A percentile compares a stretch with the other conserved stretches of the same genome.
Conservation (phyloP, 2,888 invertebrate species). For the Torymus auratus region DNA sequence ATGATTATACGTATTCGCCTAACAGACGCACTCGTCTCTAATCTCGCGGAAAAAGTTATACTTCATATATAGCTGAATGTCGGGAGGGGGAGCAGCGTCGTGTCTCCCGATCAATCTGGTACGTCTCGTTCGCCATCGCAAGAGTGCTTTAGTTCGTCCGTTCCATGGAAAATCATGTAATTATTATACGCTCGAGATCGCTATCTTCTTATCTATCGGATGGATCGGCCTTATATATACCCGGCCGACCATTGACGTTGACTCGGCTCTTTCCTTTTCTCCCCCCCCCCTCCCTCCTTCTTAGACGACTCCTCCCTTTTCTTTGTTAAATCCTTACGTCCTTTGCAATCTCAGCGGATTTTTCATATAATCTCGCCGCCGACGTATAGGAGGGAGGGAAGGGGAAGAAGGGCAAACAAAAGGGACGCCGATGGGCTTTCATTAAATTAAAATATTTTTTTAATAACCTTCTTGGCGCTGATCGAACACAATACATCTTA, state of each 20-base stretch:
- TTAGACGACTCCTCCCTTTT: constrained; percentile 27
- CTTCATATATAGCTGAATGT: too few species aligned
- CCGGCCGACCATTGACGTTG: constrained; percentile 57
- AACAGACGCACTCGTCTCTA: too few species aligned
- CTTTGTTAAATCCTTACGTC: constrained; percentile 3
- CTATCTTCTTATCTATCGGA: constrained; percentile 66
- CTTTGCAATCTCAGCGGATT: constrained; percentile 34
- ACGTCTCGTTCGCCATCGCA: constrained; percentile 14
- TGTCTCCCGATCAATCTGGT: constrained; percentile 34
- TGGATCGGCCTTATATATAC: constrained; percentile 59
- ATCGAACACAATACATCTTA: too few species aligned
- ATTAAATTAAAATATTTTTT: not conserved
- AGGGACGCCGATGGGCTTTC: constrained; percentile 7
- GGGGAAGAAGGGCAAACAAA: constrained; percentile 18
- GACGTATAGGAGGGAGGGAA: not conserved
- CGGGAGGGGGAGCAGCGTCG: too few species aligned
- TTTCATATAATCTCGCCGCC: constrained; percentile 22
- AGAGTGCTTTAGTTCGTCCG: constrained; percentile 56
- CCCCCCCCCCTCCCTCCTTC: constrained; percentile 6
- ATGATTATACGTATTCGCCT: too few species aligned
- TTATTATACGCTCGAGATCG: constrained; percentile 70
- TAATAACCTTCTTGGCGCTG: too few species aligned
- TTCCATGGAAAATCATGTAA: constrained; percentile 72
- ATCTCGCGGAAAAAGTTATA: too few species aligned
- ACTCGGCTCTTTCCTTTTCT: constrained; percentile 27